Evolutionary conservation across 1,140 invertebrate species (phyloP).

Genomic region (Musca domestica): DNA sequence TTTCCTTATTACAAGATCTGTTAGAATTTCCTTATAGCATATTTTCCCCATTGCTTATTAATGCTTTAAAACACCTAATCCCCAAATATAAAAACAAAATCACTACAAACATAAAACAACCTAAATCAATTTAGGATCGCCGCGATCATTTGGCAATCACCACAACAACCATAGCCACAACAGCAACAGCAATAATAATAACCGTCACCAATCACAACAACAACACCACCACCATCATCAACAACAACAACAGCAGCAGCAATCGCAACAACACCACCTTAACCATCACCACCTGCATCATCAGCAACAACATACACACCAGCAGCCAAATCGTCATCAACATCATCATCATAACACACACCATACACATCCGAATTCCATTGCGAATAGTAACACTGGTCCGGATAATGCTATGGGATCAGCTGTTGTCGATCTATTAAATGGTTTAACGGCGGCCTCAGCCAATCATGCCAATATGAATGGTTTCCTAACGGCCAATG

Average conservation of each 20-base stretch:
- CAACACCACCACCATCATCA: background rate
- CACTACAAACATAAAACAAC: slow-evolving; percentile 26
- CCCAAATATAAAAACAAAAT: background rate
- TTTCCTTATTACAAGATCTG: too few species aligned
- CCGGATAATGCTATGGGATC: background rate
- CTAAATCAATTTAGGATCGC: slow-evolving; percentile 53
- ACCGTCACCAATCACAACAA: background rate
- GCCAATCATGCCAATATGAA: slow-evolving; percentile 22
- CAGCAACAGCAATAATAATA: slow-evolving; percentile 28
- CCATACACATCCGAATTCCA: background rate
- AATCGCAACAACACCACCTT: background rate
- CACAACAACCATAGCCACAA: slow-evolving; percentile 25
- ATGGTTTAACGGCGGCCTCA: slow-evolving; percentile 42
- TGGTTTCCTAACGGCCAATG: background rate
- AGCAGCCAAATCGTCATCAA: background rate
- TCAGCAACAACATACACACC: slow-evolving; percentile 29
- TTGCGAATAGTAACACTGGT: background rate
- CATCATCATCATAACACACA: slow-evolving; percentile 31
- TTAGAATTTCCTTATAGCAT: too few species aligned
- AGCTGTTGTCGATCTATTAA: slow-evolving; percentile 30
- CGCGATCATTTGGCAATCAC: slow-evolving; percentile 40
- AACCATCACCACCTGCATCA: slow-evolving; percentile 14
- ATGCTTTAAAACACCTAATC: background rate
- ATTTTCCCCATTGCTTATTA: background rate
- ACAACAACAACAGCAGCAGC: slow-evolving; percentile 33